A percentile compares a stretch with the other conserved stretches of the same genome.
Conservation (phyloP, 1,140 invertebrate species). For the Idris sp. region DNA sequence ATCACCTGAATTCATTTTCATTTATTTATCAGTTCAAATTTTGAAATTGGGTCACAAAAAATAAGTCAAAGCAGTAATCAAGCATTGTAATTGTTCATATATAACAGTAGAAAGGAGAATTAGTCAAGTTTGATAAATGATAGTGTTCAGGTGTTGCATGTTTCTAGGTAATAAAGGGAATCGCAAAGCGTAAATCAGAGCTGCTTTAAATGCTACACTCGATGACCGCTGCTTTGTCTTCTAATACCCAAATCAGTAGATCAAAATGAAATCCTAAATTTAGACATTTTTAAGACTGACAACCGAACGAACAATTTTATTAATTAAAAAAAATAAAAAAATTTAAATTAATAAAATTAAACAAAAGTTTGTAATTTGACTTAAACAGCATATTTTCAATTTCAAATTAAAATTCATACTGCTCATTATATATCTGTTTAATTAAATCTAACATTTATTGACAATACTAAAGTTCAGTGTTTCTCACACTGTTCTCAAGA, state of each 20-base stretch:
- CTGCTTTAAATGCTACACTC: constrained; percentile 40
- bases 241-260: constrained; percentile 6
- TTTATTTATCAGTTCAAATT: too few species aligned
- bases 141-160: constrained; percentile 59
- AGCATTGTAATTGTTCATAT: constrained; percentile 32
- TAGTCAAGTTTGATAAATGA: constrained; percentile 60
- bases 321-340: too few species aligned
- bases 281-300: constrained; percentile 20
- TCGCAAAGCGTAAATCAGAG: constrained; percentile 37
- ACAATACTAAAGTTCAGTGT: too few species aligned
- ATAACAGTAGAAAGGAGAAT: constrained; percentile 31
- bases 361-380: too few species aligned
- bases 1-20: too few species aligned
- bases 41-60: constrained; percentile 30
- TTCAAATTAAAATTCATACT: too few species aligned
- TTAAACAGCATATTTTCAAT: too few species aligned
- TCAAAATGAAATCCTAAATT: constrained; percentile 28
- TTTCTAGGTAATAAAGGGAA: constrained; percentile 52
- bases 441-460: too few species aligned
- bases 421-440: too few species aligned
- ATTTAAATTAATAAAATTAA: too few species aligned
- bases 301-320: too few species aligned
- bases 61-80: constrained; percentile 33
- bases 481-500: too few species aligned
- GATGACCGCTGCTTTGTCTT: constrained; percentile 51